Percentiles rank a stretch among this genome's conserved stretches.
Evolutionary conservation across 2,797 vertebrate species (phyloP).

Genomic region (Melopsittacus undulatus): DNA sequence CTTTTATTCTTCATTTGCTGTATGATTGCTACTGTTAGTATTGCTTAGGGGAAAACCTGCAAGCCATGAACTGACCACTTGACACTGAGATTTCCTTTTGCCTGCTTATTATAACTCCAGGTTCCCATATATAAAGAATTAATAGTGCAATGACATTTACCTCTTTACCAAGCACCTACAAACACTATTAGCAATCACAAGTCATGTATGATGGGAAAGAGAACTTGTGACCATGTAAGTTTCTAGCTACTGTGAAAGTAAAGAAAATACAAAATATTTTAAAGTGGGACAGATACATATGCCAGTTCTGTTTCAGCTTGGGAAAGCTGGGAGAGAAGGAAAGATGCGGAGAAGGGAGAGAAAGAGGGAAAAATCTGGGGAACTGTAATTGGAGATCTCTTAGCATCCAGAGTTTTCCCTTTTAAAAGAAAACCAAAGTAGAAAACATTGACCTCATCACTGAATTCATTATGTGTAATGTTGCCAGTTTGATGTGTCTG

Average conservation of each 20-base stretch:
- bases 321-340: background rate
- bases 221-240: accelerated
- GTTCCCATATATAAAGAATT: background rate
- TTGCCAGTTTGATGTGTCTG: background rate
- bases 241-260: background rate
- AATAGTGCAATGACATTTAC: background rate
- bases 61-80: background rate
- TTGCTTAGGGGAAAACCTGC: background rate
- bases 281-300: background rate
- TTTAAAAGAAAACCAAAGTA: background rate
- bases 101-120: background rate
- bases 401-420: background rate
- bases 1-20: background rate
- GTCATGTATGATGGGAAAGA: background rate
- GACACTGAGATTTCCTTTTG: background rate
- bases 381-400: background rate
- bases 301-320: background rate
- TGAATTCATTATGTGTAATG: background rate
- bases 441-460: background rate
- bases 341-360: background rate
- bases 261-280: background rate
- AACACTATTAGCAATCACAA: background rate
- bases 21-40: background rate
- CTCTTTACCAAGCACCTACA: background rate
- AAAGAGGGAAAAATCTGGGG: background rate